phyloP scores from a whole-genome alignment of 2,888 invertebrate genomes.

The Cosmia pyralina region DNA sequence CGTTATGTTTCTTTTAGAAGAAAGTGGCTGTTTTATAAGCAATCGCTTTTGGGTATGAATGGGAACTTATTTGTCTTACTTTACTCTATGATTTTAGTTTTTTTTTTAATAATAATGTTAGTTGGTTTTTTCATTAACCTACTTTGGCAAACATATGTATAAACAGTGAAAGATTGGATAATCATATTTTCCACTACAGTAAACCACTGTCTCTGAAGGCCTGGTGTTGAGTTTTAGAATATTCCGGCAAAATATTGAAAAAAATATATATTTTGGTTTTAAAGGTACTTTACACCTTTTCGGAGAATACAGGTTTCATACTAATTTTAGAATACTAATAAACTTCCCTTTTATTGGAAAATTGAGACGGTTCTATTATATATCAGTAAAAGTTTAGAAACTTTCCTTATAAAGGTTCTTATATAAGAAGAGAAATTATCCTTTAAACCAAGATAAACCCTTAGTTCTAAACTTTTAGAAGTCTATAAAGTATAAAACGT shows the following conservation, averaged over 20 bases:
- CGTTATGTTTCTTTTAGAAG: constrained; percentile 9
- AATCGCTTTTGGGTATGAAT: neutral
- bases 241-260: too few species aligned
- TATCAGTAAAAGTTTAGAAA: constrained; percentile 16
- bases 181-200: too few species aligned
- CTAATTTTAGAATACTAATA: neutral
- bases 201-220: too few species aligned
- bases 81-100: too few species aligned
- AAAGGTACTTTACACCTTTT: too few species aligned
- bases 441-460: neutral
- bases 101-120: too few species aligned
- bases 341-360: neutral
- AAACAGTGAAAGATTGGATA: too few species aligned
- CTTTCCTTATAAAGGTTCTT: neutral
- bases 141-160: too few species aligned
- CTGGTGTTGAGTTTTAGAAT: too few species aligned
- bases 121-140: too few species aligned
- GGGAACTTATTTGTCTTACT: neutral
- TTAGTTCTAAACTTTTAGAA: constrained; percentile 8
- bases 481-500: constrained; percentile 8
- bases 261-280: too few species aligned
- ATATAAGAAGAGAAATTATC: neutral
- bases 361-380: neutral
- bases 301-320: neutral
- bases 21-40: constrained; percentile 19